A percentile compares a stretch with the other conserved stretches of the same genome.
Conservation (phyloP, 2,888 invertebrate genomes). For the Caenorhabditis becei region DNA sequence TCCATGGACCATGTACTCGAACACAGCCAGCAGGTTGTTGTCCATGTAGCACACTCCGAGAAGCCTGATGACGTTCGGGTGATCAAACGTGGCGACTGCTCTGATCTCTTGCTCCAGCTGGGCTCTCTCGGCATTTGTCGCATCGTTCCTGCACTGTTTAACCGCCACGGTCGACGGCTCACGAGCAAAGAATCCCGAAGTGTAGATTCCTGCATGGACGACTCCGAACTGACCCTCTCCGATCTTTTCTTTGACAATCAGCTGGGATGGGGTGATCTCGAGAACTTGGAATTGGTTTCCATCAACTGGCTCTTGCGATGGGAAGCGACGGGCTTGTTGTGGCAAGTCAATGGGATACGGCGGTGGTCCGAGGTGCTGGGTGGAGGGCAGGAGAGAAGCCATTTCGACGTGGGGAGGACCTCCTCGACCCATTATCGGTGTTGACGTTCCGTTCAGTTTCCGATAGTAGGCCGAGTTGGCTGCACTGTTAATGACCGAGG, state of each 20-base stretch:
- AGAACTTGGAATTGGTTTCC: constrained; percentile 82
- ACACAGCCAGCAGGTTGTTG: constrained; percentile 58
- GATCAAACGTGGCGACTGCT: constrained; percentile 91
- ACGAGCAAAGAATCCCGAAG: constrained; percentile 53
- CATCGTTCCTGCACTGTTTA: constrained; percentile 64
- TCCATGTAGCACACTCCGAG: constrained; percentile 83
- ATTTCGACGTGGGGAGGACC: constrained; percentile 79
- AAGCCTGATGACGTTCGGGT: constrained; percentile 95
- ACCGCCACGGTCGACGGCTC: constrained; percentile 69
- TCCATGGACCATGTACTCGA: constrained; percentile 85
- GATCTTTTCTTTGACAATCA: constrained; percentile 89
- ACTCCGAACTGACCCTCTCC: constrained; percentile 96
- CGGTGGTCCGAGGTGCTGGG: constrained; percentile 87
- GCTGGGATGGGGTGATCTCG: constrained; percentile 71
- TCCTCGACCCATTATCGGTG: constrained; percentile 76
- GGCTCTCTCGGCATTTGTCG: constrained; percentile 64
- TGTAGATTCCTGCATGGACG: constrained; percentile 63
- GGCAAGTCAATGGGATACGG: constrained; percentile 85
- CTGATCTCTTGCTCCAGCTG: constrained; percentile 70
- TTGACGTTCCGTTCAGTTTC: constrained; percentile 88
- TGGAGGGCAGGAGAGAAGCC: constrained; percentile 82
- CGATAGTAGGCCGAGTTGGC: constrained; percentile 84
- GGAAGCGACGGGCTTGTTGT: constrained; percentile 56
- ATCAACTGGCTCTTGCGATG: constrained; percentile 82
- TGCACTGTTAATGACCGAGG: constrained; percentile 65